Base-by-base conservation (phyloP, 2,888 invertebrate genomes). In the Troides aeacus region DNA sequence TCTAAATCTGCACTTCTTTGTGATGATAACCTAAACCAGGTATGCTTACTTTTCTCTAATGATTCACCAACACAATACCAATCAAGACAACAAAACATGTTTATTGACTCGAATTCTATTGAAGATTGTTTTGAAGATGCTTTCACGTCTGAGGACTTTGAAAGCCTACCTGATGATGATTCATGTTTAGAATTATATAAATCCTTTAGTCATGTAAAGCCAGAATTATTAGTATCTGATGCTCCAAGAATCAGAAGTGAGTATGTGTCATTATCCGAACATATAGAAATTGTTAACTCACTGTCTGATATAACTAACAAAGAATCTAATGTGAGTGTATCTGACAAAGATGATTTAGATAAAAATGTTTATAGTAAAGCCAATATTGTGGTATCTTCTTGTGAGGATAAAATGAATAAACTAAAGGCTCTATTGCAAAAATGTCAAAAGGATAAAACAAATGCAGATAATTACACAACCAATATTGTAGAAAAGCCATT, bases 81-180 rank as follows among this genome's bases (percentile, higher is more conserved):
- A 77, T 75, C 61, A n/a, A 18, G 6, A 58, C 23, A 58, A 58
- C 7, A 80, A 68, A 86, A 79, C 71, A 78, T 79, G 6, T 87
- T 87, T 72, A 81, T 87, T n/a, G 87, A 90, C 63, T 74, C 86
- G 0, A 75, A 79, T 42, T 84, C 84, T 0, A 79, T 86, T 0
- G 85, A 86, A 73, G 89, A 91, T 23, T 77, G 77, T 57, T 90
- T 86, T 72, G 88, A 88, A 80, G 90, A 90, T 81, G 89, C 90
- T 7, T 85, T 89, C 62, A 74, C 82, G 0, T 81, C 85, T 0
- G 90, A 91, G 74, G 86, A 88, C 76, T 84, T 87, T 72, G 78
- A 82, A 57, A 79, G 73, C n/a, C 74, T 86, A 21, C 74, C 85
- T 0, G 82, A 82, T 64, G 77, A 83, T 10, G 77, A 83, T 10